phyloP scores from a whole-genome alignment of 2,113 vertebrate species.

The Balaenoptera acutorostrata region DNA sequence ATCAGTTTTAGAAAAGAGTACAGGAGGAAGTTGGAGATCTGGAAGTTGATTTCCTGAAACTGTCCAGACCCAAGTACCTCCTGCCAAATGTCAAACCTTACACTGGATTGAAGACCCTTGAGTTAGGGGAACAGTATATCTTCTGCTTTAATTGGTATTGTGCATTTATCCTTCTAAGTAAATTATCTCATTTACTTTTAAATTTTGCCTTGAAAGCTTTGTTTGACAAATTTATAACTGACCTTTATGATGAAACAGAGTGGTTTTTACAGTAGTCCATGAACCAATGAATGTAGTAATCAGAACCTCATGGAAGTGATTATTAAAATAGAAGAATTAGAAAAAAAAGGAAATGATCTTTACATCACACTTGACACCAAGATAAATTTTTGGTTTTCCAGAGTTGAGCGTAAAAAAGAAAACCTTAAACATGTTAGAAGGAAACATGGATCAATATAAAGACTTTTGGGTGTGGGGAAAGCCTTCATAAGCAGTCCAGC shows the following conservation, averaged over 20 bases:
- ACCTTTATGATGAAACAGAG: background rate
- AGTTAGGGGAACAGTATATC: background rate
- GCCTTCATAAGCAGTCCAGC: background rate
- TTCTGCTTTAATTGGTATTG: background rate
- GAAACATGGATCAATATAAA: background rate
- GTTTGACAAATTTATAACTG: background rate
- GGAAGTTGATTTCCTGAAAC: background rate
- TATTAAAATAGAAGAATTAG: background rate
- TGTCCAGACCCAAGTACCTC: background rate
- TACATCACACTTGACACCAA: background rate
- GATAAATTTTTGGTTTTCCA: background rate
- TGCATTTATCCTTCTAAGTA: background rate
- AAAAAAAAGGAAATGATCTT: background rate
- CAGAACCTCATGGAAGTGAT: background rate
- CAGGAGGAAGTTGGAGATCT: background rate
- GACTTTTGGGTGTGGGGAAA: background rate
- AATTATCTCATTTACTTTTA: background rate
- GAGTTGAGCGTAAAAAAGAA: background rate
- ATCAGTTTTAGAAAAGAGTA: background rate
- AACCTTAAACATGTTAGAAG: background rate
- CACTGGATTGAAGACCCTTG: background rate
- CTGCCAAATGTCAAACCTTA: background rate
- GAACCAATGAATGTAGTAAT: background rate
- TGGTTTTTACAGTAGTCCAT: background rate
- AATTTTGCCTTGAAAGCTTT: background rate